Evolutionary conservation across 2,888 invertebrate species (phyloP).

Genomic region (Phytoseiulus persimilis): DNA sequence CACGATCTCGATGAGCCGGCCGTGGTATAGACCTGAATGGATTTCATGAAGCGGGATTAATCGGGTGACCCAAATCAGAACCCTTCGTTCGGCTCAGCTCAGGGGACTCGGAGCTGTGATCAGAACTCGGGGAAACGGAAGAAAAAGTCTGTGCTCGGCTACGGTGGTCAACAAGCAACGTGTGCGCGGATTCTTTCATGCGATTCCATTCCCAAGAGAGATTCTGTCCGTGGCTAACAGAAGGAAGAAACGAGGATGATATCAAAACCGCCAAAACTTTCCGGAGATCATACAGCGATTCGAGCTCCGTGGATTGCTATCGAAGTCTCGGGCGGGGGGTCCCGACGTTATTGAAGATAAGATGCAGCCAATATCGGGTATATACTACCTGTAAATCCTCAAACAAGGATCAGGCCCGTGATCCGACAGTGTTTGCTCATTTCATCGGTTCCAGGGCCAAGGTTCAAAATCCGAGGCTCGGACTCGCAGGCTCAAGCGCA

Average conservation of each 20-base stretch:
- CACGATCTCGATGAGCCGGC: constrained; percentile 36
- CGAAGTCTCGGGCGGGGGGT: too few species aligned
- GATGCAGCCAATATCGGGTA: too few species aligned
- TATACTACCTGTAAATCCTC: too few species aligned
- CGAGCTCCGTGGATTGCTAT: too few species aligned
- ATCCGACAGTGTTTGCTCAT: too few species aligned
- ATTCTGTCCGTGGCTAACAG: neutral
- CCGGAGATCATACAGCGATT: too few species aligned
- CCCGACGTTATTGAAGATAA: too few species aligned
- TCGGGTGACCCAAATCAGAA: neutral
- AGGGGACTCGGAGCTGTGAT: neutral
- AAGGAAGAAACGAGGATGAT: too few species aligned
- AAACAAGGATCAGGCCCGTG: too few species aligned
- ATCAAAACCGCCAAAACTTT: too few species aligned
- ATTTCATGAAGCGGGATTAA: neutral
- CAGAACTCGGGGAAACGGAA: neutral
- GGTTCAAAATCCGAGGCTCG: neutral
- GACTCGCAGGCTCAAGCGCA: neutral
- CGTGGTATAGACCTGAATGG: constrained; percentile 35
- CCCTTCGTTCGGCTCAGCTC: neutral
- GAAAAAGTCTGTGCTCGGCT: neutral
- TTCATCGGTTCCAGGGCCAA: too few species aligned
- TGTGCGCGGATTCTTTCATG: neutral
- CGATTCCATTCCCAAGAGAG: neutral
- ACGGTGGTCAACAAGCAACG: neutral